These are phyloP conservation scores for Amaurobius ferox DNA, from an alignment of 2,888 invertebrate genomes.

Conservation along the genomic window DNA sequence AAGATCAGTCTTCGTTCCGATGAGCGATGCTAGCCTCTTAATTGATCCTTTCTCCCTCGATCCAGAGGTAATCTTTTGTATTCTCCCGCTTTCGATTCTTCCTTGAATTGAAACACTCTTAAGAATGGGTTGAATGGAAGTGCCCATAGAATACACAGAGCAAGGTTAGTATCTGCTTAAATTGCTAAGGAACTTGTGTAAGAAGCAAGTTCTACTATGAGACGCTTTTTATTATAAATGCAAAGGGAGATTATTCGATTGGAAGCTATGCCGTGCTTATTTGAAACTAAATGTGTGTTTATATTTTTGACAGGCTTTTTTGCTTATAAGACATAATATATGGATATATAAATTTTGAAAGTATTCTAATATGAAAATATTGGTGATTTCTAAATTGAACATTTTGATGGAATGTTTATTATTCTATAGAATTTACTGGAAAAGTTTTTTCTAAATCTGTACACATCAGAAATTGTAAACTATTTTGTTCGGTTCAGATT, in stretches of 20 bases:
- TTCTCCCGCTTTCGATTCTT: not conserved
- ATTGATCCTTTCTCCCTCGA: slow-evolving; percentile 41
- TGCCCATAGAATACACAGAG: not conserved
- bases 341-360: too few species aligned
- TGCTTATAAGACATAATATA: too few species aligned
- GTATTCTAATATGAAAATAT: too few species aligned
- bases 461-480: too few species aligned
- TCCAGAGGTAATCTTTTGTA: slow-evolving; percentile 30
- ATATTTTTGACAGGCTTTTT: too few species aligned
- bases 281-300: too few species aligned
- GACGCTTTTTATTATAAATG: not conserved
- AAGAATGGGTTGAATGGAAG: slow-evolving; percentile 9
- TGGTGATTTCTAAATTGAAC: too few species aligned
- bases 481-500: too few species aligned
- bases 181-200: slow-evolving; percentile 23
- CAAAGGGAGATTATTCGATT: not conserved
- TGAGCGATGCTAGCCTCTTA: slow-evolving; percentile 21
- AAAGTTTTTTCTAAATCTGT: too few species aligned
- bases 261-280: too few species aligned
- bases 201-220: not conserved
- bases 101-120: not conserved
- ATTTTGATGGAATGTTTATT: too few species aligned
- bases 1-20: slow-evolving; percentile 41
- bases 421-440: too few species aligned
- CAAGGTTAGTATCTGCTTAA: not conserved